Percentiles rank a stretch among this genome's conserved stretches.
Conservation (phyloP, 2,113 vertebrate species). For the Leucopternis melanops region DNA sequence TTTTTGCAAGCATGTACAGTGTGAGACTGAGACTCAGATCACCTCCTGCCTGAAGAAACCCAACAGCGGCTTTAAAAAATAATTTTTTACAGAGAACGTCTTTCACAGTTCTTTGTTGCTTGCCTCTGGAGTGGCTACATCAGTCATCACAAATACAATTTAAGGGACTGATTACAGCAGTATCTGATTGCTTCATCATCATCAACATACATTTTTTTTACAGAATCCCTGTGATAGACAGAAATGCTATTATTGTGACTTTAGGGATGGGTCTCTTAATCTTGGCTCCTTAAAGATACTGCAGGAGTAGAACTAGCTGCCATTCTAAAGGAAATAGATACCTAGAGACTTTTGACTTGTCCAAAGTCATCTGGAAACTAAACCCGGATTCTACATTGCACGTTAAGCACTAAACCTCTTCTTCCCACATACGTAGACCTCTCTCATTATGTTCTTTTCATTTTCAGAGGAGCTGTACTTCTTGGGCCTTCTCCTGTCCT, state of each 20-base stretch:
- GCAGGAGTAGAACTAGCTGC: not conserved
- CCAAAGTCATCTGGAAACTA: not conserved
- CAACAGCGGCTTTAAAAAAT: not conserved
- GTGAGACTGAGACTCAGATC: not conserved
- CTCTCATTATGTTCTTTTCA: not conserved
- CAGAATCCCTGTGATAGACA: not conserved
- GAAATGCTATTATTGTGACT: not conserved
- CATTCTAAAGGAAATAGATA: not conserved
- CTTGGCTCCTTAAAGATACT: not conserved
- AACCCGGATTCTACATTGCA: not conserved
- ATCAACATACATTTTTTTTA: not conserved
- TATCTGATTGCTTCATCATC: not conserved
- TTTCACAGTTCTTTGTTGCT: not conserved
- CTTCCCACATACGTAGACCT: not conserved
- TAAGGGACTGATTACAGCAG: not conserved
- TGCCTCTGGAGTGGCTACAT: not conserved
- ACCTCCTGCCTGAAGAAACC: not conserved
- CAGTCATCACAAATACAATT: not conserved
- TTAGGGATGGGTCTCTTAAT: not conserved
- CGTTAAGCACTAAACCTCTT: not conserved
- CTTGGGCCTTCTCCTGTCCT: not conserved
- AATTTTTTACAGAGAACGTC: not conserved
- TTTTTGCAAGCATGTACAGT: not conserved
- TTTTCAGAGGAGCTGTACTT: not conserved
- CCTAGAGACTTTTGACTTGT: not conserved